Evolutionary conservation across 2,888 invertebrate genomes (phyloP), one percentile per base, ranked within the genome.

Genomic region (Pelosia muscerda): DNA sequence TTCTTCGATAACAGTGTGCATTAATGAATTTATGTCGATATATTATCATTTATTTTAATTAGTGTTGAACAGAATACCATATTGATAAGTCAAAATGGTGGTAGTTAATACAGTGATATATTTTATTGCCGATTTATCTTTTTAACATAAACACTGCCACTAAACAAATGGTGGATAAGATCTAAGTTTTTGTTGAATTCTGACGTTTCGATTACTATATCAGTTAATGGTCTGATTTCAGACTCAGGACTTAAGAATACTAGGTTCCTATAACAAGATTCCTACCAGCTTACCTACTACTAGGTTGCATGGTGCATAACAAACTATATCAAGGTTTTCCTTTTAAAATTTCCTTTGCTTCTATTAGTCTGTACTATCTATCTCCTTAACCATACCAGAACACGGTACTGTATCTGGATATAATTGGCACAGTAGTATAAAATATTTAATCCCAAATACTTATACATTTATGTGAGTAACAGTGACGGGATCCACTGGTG

Each of bases 31-130:
- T 65, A n/a, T 54, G 23, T 75, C 65, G 59, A 61, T 77, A 55
- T 59, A 31, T 57, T 66, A 65, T 67, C 57, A 23, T 66, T 73
- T 71, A 26, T 73, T 72, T 69, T 75, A 58, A 63, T 54, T 66
- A 65, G 38, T 54, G 34, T 19, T 59, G 53, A 57, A 62, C 55
- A 22, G 65, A 31, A 68, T 49, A 49, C 57, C 22, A 55, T 53
- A 62, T 55, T 49, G 68, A 68, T 68, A 60, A 64, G 8, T 63
- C 38, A 23, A 65, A 56, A 68, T 56, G 28, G 25, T 19, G 26
- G 31, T 65, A 58, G 58, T 65, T 59, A 58, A 59, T 53, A 53
- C 31, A 42, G 42, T 42, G 58, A 58, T 49, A 65, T 31, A 42
- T 58, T 65, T 65, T 60, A 60, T 15, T 38, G 60, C 54, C 34